These are phyloP conservation scores for Brachyptera putata DNA, from an alignment of 2,888 invertebrate species.

Conservation along the genomic window DNA sequence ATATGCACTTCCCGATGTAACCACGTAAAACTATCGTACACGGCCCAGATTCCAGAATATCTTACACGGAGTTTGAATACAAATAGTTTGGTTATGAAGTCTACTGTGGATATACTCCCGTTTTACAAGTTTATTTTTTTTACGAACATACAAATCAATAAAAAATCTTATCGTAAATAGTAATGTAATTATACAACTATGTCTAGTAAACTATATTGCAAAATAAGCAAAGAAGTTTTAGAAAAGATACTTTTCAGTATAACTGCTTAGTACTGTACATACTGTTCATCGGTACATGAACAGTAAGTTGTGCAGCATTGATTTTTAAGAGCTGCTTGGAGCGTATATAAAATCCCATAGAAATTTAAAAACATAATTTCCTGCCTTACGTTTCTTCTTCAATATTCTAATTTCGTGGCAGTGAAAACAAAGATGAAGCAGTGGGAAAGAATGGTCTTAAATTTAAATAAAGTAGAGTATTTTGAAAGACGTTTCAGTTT, in stretches of 20 bases:
- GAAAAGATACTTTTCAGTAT: conserved; percentile 15
- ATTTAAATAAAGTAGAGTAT: not conserved
- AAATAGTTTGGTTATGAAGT: not conserved
- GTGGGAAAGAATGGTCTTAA: not conserved
- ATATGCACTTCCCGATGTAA: conserved; percentile 1
- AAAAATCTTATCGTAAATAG: conserved; percentile 24
- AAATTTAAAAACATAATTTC: not conserved
- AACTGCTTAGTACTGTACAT: not conserved
- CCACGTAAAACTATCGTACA: not conserved
- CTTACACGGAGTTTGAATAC: not conserved
- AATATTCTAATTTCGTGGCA: not conserved
- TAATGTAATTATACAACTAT: conserved; percentile 29
- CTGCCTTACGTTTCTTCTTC: not conserved
- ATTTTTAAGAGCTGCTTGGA: conserved; percentile 18
- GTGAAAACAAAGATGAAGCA: not conserved
- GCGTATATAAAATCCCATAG: not conserved
- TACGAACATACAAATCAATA: conserved; percentile 19
- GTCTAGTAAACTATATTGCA: conserved; percentile 24
- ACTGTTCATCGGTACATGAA: conserved; percentile 27
- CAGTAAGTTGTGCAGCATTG: conserved; percentile 10
- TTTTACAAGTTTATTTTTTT: not conserved
- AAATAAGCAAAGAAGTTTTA: conserved; percentile 25
- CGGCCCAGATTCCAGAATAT: not conserved
- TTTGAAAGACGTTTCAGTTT: not conserved
- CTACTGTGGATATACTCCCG: too few species aligned